Percentiles rank a stretch among this genome's conserved stretches.
Conservation (phyloP, 2,797 vertebrate genomes). For the Synanceia verrucosa region DNA sequence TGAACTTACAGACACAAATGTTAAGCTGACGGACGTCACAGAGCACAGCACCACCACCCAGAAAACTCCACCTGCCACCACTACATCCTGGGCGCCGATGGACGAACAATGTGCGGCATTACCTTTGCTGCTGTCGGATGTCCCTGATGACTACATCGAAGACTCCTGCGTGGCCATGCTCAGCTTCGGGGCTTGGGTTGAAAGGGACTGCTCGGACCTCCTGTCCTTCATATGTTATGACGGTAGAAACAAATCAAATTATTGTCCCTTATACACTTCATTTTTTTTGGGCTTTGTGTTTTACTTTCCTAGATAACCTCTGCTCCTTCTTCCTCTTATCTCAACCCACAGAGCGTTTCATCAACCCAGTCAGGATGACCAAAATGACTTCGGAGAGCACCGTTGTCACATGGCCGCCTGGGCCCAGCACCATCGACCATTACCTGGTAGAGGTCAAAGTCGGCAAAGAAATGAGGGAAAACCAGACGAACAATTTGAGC, state of each 20-base stretch:
- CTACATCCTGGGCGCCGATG: background rate
- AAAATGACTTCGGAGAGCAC: background rate
- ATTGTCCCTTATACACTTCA: background rate
- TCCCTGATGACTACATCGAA: constrained; percentile 9
- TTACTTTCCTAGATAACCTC: background rate
- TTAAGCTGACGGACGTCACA: background rate
- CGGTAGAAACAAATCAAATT: too few relatives aligned
- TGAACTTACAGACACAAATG: background rate
- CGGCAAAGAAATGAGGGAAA: rapidly evolving
- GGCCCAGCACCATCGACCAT: constrained; percentile 28
- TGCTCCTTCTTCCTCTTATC: background rate
- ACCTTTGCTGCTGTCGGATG: background rate
- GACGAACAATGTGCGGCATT: background rate
- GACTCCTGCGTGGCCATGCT: constrained; percentile 77
- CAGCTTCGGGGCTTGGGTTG: constrained; percentile 77
- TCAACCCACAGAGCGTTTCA: constrained; percentile 63
- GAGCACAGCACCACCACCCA: background rate
- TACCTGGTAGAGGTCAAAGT: constrained; percentile 61
- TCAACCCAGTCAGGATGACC: background rate
- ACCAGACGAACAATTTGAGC: background rate
- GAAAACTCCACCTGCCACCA: background rate
- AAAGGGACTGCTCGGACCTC: constrained; percentile 57
- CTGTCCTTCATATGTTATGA: constrained; percentile 81
- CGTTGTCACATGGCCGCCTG: constrained; percentile 46
- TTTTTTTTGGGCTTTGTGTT: background rate